Conservation (phyloP, 1,140 invertebrate genomes). For the Penaeus chinensis region DNA sequence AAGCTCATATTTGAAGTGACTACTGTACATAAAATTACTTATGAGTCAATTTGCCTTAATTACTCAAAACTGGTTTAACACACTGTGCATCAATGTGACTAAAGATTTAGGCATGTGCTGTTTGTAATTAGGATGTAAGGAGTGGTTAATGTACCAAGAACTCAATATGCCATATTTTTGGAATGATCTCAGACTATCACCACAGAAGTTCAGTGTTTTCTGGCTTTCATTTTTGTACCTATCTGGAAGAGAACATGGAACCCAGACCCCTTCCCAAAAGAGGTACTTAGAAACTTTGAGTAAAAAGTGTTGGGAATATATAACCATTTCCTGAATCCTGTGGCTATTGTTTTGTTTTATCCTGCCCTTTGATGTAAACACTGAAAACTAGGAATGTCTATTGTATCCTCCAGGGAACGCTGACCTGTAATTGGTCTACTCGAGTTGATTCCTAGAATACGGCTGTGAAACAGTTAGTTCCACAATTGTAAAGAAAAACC, state of each 20-base stretch:
- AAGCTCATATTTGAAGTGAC: too few species aligned
- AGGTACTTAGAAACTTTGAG: too few species aligned
- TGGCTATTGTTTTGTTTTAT: too few species aligned
- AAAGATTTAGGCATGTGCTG: slow-evolving; percentile 40
- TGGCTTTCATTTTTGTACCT: slow-evolving; percentile 16
- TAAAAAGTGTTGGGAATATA: too few species aligned
- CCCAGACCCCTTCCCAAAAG: too few species aligned
- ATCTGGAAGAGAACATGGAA: too few species aligned
- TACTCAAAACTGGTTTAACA: slow-evolving; percentile 39
- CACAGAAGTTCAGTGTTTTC: slow-evolving; percentile 32
- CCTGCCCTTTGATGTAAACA: too few species aligned
- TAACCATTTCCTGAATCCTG: too few species aligned
- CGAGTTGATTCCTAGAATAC: slow-evolving; percentile 39
- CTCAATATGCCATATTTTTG: slow-evolving; percentile 42
- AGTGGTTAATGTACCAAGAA: slow-evolving; percentile 38
- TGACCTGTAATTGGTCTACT: slow-evolving; percentile 11
- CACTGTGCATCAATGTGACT: slow-evolving; percentile 17
- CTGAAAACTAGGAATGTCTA: too few species aligned
- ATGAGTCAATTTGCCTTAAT: slow-evolving; percentile 39
- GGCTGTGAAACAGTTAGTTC: slow-evolving; percentile 24
- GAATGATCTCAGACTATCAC: slow-evolving; percentile 39
- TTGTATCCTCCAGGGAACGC: slow-evolving; percentile 6
- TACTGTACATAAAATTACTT: slow-evolving; percentile 31
- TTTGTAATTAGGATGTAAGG: slow-evolving; percentile 43
- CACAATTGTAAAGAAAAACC: neutral